Evolutionary conservation across 2,888 invertebrate genomes (phyloP), one percentile per base, ranked within the genome.

Genomic region (Andrena praecox): DNA sequence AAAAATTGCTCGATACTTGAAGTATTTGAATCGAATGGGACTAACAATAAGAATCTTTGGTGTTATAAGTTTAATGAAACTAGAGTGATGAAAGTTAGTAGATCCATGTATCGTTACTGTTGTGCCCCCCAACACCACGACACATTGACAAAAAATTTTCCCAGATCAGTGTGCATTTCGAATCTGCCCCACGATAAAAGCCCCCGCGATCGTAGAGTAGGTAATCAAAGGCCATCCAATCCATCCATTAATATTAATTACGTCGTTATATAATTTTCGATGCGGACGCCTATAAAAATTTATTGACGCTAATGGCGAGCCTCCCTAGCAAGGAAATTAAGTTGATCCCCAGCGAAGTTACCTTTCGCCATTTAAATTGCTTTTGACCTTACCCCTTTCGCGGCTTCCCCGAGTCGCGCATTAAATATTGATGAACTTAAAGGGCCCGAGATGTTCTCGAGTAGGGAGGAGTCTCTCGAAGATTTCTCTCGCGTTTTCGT

Each of bases 341-440:
- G 70, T 77, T 80, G 31, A 12, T 42, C 66, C 27, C 70, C 64
- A 35, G 52, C 8, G 1, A 71, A 68, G 62, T 72, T 72, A 31
- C 67, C 33, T 62, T 50, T 56, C 80, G 62, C 24, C 80, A 72
- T 80, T 79, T 67, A 68, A 80, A 79, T 72, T 68, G 80, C 68
- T 62, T 67, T 80, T 42, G 77, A 54, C 62, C 60, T 71, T 70
- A 77, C 64, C 67, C 74, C 78, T 85, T 86, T 76, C 75, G 54
- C 60, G 64, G 74, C 50, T 64, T 59, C 56, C 74, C 74, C 68
- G 74, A 79, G 72, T 77, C 73, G 62, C 62, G 56, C 64, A 77
- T 84, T 81, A 84, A 86, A 79, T 81, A 69, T 75, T 69, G 66
- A 81, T 72, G 87, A 87, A 77, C 60, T 66, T 31, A 67, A 76